Evolutionary conservation across 2,113 vertebrate genomes (phyloP).

Genomic region (Oostethus manadensis): DNA sequence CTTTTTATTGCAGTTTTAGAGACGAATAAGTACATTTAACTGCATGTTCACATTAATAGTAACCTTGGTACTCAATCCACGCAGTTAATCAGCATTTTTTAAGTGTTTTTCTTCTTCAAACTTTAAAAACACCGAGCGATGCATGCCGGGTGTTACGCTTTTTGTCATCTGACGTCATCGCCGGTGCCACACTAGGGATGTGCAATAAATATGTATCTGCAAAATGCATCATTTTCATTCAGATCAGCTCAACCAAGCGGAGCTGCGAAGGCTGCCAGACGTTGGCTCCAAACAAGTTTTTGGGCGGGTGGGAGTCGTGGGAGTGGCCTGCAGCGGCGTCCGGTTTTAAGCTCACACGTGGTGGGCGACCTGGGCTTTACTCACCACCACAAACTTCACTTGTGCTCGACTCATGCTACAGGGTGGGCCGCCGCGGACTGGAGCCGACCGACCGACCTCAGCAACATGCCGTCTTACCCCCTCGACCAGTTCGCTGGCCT

Average conservation of each 20-base stretch:
- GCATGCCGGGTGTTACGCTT: not conserved
- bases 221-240: not conserved
- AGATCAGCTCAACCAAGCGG: not conserved
- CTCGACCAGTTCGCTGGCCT: conserved; percentile 60
- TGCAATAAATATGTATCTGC: too few species aligned
- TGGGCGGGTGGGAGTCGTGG: conserved; percentile 19
- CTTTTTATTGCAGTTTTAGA: too few species aligned
- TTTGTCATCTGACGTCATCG: not conserved
- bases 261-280: not conserved
- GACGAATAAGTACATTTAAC: too few species aligned
- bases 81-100: not conserved
- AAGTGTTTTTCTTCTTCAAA: not conserved
- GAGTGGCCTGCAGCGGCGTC: conserved; percentile 35
- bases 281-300: conserved; percentile 3
- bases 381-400: conserved; percentile 47
- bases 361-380: conserved; percentile 32
- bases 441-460: conserved; percentile 17
- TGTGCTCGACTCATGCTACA: conserved; percentile 36
- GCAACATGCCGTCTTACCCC: conserved; percentile 65
- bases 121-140: not conserved
- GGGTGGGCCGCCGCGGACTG: conserved; percentile 28
- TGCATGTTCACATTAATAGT: too few species aligned
- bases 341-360: conserved; percentile 73
- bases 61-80: too few species aligned
- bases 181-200: not conserved